Conservation (phyloP, 2,888 invertebrate genomes). For the Nezara viridula region DNA sequence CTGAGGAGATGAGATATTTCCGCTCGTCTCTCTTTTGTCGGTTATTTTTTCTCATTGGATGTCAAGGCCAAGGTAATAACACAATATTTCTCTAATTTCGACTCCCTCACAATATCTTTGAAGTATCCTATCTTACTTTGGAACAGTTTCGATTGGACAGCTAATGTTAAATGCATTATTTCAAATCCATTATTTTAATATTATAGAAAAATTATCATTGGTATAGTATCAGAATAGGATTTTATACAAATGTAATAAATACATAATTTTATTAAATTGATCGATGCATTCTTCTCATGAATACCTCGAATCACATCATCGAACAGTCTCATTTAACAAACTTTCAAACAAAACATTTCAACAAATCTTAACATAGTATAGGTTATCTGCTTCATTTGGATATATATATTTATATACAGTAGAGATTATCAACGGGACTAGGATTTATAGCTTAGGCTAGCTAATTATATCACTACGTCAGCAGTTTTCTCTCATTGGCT, state of each 20-base stretch:
- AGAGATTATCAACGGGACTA: background rate
- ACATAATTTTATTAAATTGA: no score
- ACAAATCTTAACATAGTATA: background rate
- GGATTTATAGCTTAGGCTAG: background rate
- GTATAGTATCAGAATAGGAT: no score
- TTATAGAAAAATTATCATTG: no score
- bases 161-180: background rate
- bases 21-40: background rate
- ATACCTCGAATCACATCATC: no score
- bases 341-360: no score
- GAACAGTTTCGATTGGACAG: background rate
- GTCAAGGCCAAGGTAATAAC: background rate
- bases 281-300: no score
- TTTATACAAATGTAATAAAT: no score
- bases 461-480: background rate
- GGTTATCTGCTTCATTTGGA: background rate
- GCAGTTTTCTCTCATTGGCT: background rate
- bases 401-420: background rate
- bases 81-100: constrained; percentile 1
- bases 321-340: no score
- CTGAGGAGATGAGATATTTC: background rate
- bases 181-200: no score
- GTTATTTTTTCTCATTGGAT: constrained; percentile 14
- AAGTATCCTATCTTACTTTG: background rate
- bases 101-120: background rate